Percentiles rank a stretch among this genome's conserved stretches.
phyloP scores from a whole-genome alignment of 1,140 invertebrate genomes.

The Drosophila pallidifrons region DNA sequence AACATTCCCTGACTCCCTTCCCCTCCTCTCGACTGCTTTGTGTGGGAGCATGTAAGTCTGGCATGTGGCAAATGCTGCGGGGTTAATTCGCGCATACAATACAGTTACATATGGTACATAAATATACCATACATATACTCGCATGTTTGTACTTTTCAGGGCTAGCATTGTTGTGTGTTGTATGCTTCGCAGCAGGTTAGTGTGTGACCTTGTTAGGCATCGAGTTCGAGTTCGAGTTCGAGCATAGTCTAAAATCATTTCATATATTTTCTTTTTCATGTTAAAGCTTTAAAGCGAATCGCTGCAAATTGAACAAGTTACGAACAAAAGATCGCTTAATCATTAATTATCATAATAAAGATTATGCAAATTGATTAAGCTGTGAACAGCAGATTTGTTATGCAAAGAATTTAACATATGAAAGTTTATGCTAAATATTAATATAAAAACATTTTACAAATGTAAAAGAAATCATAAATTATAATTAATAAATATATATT shows the following conservation, averaged over 20 bases:
- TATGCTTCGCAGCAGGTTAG: slow-evolving; percentile 12
- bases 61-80: slow-evolving; percentile 37
- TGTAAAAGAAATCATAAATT: not conserved
- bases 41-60: slow-evolving; percentile 30
- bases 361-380: no score
- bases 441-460: not conserved
- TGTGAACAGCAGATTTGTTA: no score
- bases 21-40: slow-evolving; percentile 9
- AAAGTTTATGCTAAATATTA: no score
- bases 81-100: slow-evolving; percentile 13
- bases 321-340: no score
- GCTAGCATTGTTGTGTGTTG: slow-evolving; percentile 1
- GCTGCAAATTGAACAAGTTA: no score
- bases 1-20: not conserved
- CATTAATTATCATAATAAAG: no score
- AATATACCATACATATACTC: not conserved
- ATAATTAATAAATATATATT: not conserved
- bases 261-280: not conserved
- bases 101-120: not conserved
- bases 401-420: no score
- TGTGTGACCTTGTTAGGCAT: slow-evolving; percentile 33
- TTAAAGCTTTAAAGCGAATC: not conserved
- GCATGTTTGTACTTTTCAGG: not conserved
- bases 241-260: slow-evolving; percentile 5
- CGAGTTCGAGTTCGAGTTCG: no score